Evolutionary conservation across 1,140 invertebrate species (phyloP), one percentile per base, ranked within the genome.

Genomic region (Solenopsis fugax): DNA sequence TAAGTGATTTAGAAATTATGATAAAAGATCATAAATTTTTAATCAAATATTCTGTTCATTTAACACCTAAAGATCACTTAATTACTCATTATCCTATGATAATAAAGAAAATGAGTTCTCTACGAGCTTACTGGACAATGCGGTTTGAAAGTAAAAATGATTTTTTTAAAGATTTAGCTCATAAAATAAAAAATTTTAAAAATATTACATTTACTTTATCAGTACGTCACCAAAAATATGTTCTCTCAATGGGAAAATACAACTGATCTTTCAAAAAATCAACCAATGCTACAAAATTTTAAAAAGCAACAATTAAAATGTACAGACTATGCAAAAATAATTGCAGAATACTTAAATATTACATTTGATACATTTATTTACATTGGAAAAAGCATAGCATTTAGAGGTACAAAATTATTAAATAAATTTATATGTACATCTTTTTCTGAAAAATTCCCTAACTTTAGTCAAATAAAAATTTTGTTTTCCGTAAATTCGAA

Each of bases 151-250:
- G 24, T 1, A 73, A 73, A 18, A n/a, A 73, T 45, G 50, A 50
- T n/a, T 73, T 37, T 37, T 73, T 73, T 1, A 73, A 73, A 73
- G 50, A 73, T 56, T 73, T 73, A 73, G 7, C 50, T 73, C 2
- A 54, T 37, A 73, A 73, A 37, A 37, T 73, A 34, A 73, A 73
- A 73, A 54, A 73, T 56, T 73, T 73, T 73, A 54, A n/a, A 73
- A 29, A 73, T 16, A 34, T 71, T 71, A 45, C 71, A n/a, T 73
- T n/a, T n/a, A 56, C 71, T 2, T 56, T 54, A 21, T 54, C 48
- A 9, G 1, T 73, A 56, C 18, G 50, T 72, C 69, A 72, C 34
- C 69, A 72, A 54, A 72, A 72, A 52, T 34, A 34, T 71, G 2
- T 21, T 69, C 18, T 48, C 7, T 41, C 4, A 41, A 7, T 41